These are phyloP conservation scores for Gambusia affinis DNA, from an alignment of 2,113 vertebrate genomes.

Conservation along the genomic window DNA sequence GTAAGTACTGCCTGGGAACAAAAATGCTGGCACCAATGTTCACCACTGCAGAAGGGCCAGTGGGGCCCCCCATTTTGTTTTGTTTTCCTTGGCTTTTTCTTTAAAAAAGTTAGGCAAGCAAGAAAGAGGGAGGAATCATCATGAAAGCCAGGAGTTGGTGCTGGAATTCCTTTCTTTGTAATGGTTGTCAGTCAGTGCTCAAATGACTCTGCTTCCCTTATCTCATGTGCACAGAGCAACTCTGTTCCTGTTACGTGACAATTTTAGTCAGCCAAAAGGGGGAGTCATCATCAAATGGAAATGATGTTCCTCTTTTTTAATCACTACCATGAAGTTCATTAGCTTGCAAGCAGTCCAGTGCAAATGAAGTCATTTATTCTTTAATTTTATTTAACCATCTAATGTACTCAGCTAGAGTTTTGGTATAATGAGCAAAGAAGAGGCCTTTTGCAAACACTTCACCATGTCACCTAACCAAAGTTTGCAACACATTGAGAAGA, in stretches of 20 bases:
- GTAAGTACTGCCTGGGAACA: conserved; percentile 80
- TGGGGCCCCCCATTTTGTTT: conserved; percentile 43
- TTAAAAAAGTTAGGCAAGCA: conserved; percentile 17
- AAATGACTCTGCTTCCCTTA: conserved; percentile 39
- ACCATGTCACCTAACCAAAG: conserved; percentile 31
- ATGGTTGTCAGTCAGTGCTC: conserved; percentile 54
- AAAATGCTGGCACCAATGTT: conserved; percentile 27
- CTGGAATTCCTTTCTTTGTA: conserved; percentile 61
- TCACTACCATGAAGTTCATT: conserved; percentile 39
- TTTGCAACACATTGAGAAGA: conserved; percentile 43
- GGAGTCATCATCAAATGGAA: conserved; percentile 35
- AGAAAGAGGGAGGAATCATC: conserved; percentile 35
- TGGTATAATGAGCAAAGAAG: conserved; percentile 34
- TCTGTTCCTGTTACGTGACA: conserved; percentile 35
- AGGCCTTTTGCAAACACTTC: conserved; percentile 44
- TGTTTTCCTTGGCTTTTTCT: conserved; percentile 34
- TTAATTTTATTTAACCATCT: conserved; percentile 53
- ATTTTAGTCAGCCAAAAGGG: conserved; percentile 38
- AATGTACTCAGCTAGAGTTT: conserved; percentile 18
- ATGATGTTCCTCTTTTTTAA: conserved; percentile 22
- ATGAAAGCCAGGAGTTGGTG: conserved; percentile 9
- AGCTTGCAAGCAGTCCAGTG: conserved; percentile 30
- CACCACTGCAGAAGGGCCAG: conserved; percentile 16
- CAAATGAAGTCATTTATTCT: conserved; percentile 52
- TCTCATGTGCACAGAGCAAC: conserved; percentile 17